Percentiles rank a stretch among this genome's conserved stretches.
phyloP scores from a whole-genome alignment of 2,888 invertebrate genomes.

The Mesodorylaimus sp. region DNA sequence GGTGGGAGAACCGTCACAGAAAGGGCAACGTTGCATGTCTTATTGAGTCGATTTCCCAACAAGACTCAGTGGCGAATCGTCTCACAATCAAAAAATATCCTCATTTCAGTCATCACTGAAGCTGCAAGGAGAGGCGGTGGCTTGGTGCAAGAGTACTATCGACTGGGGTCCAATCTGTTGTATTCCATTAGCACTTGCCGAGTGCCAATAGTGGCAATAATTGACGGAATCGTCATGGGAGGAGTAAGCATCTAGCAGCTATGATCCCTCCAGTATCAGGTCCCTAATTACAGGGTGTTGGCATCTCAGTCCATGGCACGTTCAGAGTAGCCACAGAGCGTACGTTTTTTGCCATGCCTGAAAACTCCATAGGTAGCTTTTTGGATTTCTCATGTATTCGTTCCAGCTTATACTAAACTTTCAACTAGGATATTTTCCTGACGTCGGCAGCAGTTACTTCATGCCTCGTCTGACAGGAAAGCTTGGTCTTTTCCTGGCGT shows the following conservation, averaged over 20 bases:
- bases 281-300: slow-evolving; percentile 51
- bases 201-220: slow-evolving; percentile 74
- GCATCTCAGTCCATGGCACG: slow-evolving; percentile 76
- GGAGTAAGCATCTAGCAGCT: slow-evolving; percentile 48
- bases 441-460: slow-evolving; percentile 85
- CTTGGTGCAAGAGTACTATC: slow-evolving; percentile 54
- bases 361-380: slow-evolving; percentile 64
- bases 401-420: too few species aligned
- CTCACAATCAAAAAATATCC: too few species aligned
- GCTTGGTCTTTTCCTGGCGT: slow-evolving; percentile 67
- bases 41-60: too few species aligned
- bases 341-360: slow-evolving; percentile 92
- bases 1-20: too few species aligned
- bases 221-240: slow-evolving; percentile 93
- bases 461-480: slow-evolving; percentile 64
- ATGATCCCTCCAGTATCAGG: too few species aligned
- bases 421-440: slow-evolving; percentile 61
- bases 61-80: too few species aligned
- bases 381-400: too few species aligned
- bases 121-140: slow-evolving; percentile 36
- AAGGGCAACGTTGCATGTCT: too few species aligned
- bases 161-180: slow-evolving; percentile 65
- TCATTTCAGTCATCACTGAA: slow-evolving; percentile 42
- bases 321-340: slow-evolving; percentile 84
- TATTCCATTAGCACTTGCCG: slow-evolving; percentile 52